Base-by-base conservation (phyloP, 2,113 vertebrate species). In the Rana temporaria region DNA sequence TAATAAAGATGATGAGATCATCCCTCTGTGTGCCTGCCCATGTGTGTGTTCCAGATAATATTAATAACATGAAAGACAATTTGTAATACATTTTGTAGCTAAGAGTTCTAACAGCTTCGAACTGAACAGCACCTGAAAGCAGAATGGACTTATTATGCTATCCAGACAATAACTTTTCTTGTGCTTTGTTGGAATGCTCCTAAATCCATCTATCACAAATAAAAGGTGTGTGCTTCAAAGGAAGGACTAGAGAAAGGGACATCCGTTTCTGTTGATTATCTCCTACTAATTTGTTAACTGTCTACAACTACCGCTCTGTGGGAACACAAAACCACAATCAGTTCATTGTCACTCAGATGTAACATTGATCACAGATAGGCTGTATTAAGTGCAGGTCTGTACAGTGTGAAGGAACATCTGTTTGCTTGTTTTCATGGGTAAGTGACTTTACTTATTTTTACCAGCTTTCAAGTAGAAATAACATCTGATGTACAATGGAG, bases 261-360 rank as follows among this genome's bases (percentile, higher is more conserved):
- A 79, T 79, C 77, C 52, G 77, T 38, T 67, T 20, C 55, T 24
- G 57, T 68, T 79, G 77, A 75, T 62, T 75, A 62, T 42, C 32
- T 75, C 57, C 19, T 62, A 42, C 32, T 30, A 75, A 62, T 19
- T 38, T 62, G 34, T 34, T 75, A 60, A 24, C 42, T 60, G 34
- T 59, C n/a, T 20, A 62, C 30, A 24, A 16, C 72, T 75, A 62
- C 72, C 38, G 57, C 30, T 42, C 30, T 60, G 72, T 62, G 72
- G 15, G 72, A 75, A 75, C 56, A 60, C 56, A 75, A 75, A 75
- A 75, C 72, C 72, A 75, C 72, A 75, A 75, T 75, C 56, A 75
- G 24, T 62, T 62, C 72, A 75, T 57, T 42, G 59, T 75, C 72
- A 75, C 30, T 75, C 56, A 38, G 72, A 42, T 75, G 72, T 75